Conservation (phyloP, 2,888 invertebrate genomes). For the Drosophila anomelani region DNA sequence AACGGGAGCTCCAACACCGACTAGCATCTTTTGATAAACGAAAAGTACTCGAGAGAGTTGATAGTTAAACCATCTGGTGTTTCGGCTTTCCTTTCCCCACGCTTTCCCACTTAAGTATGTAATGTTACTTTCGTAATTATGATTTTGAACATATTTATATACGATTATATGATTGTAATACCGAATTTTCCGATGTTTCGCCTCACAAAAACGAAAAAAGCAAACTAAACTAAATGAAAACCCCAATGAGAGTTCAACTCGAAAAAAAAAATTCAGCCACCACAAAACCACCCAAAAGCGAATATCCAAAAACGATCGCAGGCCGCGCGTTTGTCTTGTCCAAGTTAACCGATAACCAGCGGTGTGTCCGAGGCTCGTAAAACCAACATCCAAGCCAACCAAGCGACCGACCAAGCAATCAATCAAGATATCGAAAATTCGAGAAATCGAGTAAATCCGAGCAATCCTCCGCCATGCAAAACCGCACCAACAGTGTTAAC, state of each 20-base stretch:
- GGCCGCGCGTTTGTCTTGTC: constrained; percentile 50
- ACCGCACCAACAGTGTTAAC: constrained; percentile 50
- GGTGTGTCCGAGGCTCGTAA: constrained; percentile 38
- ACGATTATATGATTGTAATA: constrained; percentile 82
- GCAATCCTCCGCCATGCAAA: constrained; percentile 42
- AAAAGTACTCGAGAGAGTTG: neutral
- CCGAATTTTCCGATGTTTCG: constrained; percentile 85
- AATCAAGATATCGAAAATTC: constrained; percentile 16
- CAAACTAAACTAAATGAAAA: constrained; percentile 42
- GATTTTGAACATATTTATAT: constrained; percentile 68
- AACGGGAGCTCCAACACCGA: constrained; percentile 13
- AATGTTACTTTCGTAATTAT: constrained; percentile 77
- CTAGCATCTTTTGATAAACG: neutral
- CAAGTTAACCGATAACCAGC: constrained; percentile 41
- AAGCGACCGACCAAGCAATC: constrained; percentile 19
- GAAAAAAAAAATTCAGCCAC: constrained; percentile 14
- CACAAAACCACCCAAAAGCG: constrained; percentile 45
- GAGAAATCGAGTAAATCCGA: constrained; percentile 19
- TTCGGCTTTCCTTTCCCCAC: constrained; percentile 3
- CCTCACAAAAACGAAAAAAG: constrained; percentile 81
- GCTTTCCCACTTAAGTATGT: constrained; percentile 48
- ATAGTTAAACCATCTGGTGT: constrained; percentile 2
- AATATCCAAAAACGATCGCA: constrained; percentile 56
- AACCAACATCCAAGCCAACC: constrained; percentile 27
- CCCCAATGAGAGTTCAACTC: constrained; percentile 45